Percentiles rank a stretch among this genome's conserved stretches.
These are phyloP conservation scores for Philereme transversata DNA, from an alignment of 2,888 invertebrate genomes.

Conservation along the genomic window DNA sequence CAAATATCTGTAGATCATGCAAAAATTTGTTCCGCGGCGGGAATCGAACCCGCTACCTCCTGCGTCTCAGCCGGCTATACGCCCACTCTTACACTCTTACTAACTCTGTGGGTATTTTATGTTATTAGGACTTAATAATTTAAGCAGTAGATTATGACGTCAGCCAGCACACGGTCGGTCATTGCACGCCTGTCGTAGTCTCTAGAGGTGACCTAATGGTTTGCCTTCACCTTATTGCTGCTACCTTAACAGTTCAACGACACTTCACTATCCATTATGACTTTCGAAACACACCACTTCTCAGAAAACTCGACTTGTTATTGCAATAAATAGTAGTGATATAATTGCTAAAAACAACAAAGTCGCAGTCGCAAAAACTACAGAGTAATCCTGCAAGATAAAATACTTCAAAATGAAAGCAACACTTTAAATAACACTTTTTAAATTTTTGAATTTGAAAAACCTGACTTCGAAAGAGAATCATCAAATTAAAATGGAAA, in stretches of 20 bases:
- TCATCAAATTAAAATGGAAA: constrained; percentile 26
- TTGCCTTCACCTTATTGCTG: constrained; percentile 59
- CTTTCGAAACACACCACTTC: constrained; percentile 5
- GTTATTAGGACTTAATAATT: too few relatives aligned
- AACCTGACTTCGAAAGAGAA: constrained; percentile 4
- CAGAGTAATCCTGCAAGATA: constrained; percentile 1
- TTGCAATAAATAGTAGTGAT: neutral
- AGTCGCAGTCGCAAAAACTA: constrained; percentile 1
- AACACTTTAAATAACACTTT: constrained; percentile 3
- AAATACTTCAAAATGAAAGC: constrained; percentile 1
- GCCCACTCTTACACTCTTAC: too few relatives aligned
- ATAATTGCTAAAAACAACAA: constrained; percentile 1
- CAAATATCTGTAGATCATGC: too few relatives aligned
- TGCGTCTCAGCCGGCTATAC: too few relatives aligned
- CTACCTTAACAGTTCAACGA: constrained; percentile 42
- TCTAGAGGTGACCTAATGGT: constrained; percentile 60
- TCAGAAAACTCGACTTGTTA: neutral
- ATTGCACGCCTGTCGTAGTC: constrained; percentile 37
- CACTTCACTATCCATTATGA: constrained; percentile 12
- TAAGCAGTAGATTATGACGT: too few relatives aligned
- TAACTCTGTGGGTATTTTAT: too few relatives aligned
- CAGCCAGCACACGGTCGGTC: constrained; percentile 16
- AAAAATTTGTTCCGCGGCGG: too few relatives aligned
- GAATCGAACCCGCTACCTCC: too few relatives aligned
- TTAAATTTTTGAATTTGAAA: constrained; percentile 8